Evolutionary conservation across 2,797 vertebrate genomes (phyloP).

Genomic region (Kryptolebias ocellatus): DNA sequence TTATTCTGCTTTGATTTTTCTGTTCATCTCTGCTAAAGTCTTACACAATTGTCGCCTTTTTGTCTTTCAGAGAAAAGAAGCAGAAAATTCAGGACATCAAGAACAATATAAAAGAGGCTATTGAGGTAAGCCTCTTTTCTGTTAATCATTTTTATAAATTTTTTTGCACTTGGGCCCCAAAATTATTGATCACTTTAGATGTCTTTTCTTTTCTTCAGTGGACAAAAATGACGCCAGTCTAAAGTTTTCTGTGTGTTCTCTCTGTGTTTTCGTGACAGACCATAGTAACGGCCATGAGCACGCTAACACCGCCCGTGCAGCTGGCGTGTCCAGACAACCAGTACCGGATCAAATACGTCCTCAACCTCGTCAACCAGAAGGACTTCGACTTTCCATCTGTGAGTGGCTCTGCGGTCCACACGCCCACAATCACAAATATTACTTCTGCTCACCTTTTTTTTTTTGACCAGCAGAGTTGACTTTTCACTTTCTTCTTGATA

Average conservation of each 20-base stretch:
- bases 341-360: conserved; percentile 92
- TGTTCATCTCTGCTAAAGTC: background rate
- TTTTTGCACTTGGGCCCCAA: background rate
- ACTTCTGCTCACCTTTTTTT: too few species aligned
- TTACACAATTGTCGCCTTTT: background rate
- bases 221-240: background rate
- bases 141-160: background rate
- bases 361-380: conserved; percentile 92
- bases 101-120: conserved; percentile 99
- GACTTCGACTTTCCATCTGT: conserved; percentile 96
- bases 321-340: conserved; percentile 92
- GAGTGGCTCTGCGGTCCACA: conserved; percentile 68
- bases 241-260: background rate
- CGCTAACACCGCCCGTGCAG: conserved; percentile 92
- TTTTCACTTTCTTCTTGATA: too few species aligned
- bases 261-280: conserved; percentile 81
- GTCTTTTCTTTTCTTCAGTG: background rate
- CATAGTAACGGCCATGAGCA: conserved; percentile 95
- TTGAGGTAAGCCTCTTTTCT: conserved; percentile 85
- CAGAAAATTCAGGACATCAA: conserved; percentile 98
- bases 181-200: background rate
- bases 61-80: conserved; percentile 91
- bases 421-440: background rate
- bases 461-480: too few species aligned
- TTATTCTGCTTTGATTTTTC: background rate